Conservation (phyloP, 2,888 invertebrate genomes). For the Rhagonycha lutea region DNA sequence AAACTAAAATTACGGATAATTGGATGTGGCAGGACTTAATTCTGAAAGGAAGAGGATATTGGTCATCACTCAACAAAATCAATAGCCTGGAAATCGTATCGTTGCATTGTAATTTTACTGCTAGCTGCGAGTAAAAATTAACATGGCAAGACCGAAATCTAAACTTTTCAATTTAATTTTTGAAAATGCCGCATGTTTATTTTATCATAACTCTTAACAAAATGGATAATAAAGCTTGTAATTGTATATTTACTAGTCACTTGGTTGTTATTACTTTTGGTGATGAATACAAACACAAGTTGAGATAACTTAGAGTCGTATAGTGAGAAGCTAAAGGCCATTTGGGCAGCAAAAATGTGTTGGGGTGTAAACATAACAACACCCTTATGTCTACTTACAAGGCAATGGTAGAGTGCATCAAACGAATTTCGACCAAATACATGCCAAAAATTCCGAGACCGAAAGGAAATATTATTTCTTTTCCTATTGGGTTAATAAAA, state of each 20-base stretch:
- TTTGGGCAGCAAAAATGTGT: conserved; percentile 14
- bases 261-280: not conserved
- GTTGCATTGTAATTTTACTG: not conserved
- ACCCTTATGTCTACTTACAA: conserved; percentile 25
- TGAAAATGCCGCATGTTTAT: not conserved
- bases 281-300: not conserved
- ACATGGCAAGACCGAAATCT: not conserved
- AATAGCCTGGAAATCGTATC: not conserved
- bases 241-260: not conserved
- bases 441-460: not conserved
- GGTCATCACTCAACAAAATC: not conserved
- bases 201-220: not conserved
- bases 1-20: not conserved
- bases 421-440: conserved; percentile 17
- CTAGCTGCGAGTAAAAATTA: too few relatives aligned
- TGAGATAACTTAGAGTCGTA: not conserved
- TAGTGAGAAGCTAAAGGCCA: not conserved
- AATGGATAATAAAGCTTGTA: not conserved
- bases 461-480: not conserved
- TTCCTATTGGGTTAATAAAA: not conserved
- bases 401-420: conserved; percentile 5
- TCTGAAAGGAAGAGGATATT: not conserved
- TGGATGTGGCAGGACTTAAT: not conserved
- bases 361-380: conserved; percentile 24
- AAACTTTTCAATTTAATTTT: not conserved